Evolutionary conservation across 92 coral and sea anemone genomes (phyloP).

Genomic region (Zoanthus sociatus): DNA sequence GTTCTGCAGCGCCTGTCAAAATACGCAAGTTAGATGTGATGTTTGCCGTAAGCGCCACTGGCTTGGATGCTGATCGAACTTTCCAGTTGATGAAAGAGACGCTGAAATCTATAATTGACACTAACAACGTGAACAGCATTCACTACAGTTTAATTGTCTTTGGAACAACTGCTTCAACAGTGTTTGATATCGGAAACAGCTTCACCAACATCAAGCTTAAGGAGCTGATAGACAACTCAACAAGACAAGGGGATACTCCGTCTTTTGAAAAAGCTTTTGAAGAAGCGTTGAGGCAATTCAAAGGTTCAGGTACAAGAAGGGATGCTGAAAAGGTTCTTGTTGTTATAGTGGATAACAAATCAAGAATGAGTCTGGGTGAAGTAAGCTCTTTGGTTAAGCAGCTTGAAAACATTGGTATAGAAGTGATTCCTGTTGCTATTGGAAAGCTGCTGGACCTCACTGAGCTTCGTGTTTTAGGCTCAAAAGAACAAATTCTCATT

Average conservation of each 20-base stretch:
- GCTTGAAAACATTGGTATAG: conserved; percentile 69
- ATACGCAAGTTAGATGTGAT: conserved; percentile 73
- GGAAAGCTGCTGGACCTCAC: conserved; percentile 73
- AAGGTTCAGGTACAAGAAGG: conserved; percentile 64
- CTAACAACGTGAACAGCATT: conserved; percentile 70
- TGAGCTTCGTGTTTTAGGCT: conserved; percentile 66
- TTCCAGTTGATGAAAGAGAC: conserved; percentile 81
- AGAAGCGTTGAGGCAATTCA: conserved; percentile 70
- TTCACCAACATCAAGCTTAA: conserved; percentile 59
- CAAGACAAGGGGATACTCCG: conserved; percentile 66
- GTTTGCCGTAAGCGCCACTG: conserved; percentile 89
- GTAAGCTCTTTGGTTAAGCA: conserved; percentile 73
- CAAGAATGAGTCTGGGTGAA: conserved; percentile 67
- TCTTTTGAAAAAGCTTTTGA: conserved; percentile 70
- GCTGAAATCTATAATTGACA: conserved; percentile 77
- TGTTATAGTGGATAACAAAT: conserved; percentile 82
- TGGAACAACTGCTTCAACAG: conserved; percentile 74
- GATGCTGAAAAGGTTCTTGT: conserved; percentile 85
- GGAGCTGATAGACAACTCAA: conserved; percentile 57
- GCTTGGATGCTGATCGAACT: conserved; percentile 46
- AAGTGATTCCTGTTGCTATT: conserved; percentile 82
- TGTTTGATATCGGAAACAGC: conserved; percentile 62
- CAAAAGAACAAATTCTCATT: conserved; percentile 58
- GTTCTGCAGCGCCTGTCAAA: conserved; percentile 57
- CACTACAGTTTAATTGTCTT: conserved; percentile 84